These are phyloP conservation scores for Tanytarsus gracilentus DNA, from an alignment of 2,888 invertebrate species.

Conservation along the genomic window DNA sequence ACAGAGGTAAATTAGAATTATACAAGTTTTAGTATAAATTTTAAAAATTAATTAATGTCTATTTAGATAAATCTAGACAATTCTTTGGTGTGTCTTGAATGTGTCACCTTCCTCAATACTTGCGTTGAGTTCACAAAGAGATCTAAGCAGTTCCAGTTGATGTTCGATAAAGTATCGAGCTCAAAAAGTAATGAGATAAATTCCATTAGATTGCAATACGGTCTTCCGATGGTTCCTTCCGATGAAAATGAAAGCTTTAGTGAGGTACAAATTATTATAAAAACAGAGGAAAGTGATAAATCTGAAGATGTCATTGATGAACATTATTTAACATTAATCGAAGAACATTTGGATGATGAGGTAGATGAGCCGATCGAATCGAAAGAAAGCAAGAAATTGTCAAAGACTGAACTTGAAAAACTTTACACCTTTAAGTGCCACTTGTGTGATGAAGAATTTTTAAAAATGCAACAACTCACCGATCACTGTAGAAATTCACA, in stretches of 20 bases:
- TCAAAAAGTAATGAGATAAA: background rate
- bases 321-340: background rate
- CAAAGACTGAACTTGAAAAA: background rate
- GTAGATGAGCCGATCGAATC: background rate
- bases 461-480: conserved; percentile 5
- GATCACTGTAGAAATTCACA: background rate
- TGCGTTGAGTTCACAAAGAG: background rate
- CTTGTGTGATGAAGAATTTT: conserved; percentile 2
- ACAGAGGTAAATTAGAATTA: no score
- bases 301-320: background rate
- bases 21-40: no score
- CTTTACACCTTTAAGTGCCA: conserved; percentile 10
- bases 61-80: background rate
- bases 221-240: background rate
- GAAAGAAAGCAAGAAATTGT: background rate
- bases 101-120: background rate
- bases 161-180: background rate
- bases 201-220: background rate
- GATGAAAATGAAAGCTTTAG: no score
- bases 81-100: background rate
- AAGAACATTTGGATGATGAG: background rate
- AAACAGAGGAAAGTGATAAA: background rate
- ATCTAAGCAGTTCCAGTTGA: background rate
- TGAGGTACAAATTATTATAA: no score
- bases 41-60: background rate